Evolutionary conservation across 2,797 vertebrate species (phyloP).

Genomic region (Moxostoma hubbsi): DNA sequence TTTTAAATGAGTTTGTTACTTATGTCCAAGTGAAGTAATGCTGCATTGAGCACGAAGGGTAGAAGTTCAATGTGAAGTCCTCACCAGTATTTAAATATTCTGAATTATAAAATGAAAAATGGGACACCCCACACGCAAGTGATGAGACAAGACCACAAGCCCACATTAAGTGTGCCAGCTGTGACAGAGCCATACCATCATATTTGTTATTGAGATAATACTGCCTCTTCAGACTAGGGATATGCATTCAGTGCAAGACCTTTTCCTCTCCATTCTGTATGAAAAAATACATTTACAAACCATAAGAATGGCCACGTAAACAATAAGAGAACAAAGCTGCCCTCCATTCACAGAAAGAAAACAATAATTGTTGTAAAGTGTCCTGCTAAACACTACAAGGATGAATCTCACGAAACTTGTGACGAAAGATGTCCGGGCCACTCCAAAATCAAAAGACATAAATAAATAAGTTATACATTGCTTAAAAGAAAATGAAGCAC

Average conservation of each 20-base stretch:
- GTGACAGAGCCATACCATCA: neutral
- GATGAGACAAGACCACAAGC: too few relatives aligned
- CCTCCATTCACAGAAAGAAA: conserved; percentile 42
- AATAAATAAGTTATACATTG: too few relatives aligned
- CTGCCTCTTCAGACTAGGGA: conserved; percentile 74
- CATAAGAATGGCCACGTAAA: conserved; percentile 50
- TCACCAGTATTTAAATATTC: neutral
- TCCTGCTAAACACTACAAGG: neutral
- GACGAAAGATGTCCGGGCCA: too few relatives aligned
- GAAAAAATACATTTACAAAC: conserved; percentile 51
- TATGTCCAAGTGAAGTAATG: neutral
- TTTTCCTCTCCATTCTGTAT: conserved; percentile 64
- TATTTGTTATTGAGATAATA: conserved; percentile 80
- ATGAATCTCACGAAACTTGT: too few relatives aligned
- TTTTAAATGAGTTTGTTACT: conserved; percentile 56
- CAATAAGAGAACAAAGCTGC: conserved; percentile 56
- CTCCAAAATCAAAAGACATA: too few relatives aligned
- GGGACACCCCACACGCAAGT: neutral
- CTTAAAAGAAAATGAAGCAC: too few relatives aligned
- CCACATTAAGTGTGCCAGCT: too few relatives aligned
- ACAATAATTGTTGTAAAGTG: conserved; percentile 42
- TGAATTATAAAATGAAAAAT: neutral
- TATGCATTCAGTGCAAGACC: conserved; percentile 83
- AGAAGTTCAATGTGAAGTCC: neutral
- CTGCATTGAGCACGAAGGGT: neutral